Evolutionary conservation across 1,140 invertebrate species (phyloP), one percentile per base, ranked within the genome.

Genomic region (Diploscapter pachys): DNA sequence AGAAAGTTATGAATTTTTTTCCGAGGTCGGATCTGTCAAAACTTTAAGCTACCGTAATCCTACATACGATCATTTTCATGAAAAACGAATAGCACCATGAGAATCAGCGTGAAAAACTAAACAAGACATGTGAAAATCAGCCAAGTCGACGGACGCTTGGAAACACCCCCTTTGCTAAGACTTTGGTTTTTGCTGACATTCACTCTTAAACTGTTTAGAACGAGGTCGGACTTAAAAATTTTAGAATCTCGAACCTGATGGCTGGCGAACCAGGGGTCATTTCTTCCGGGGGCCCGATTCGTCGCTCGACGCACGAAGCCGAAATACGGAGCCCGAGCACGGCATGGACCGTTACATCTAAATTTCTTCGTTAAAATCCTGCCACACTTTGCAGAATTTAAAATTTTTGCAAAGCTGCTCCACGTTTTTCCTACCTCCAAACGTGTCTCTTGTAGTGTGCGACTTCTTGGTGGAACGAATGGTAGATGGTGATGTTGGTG

Each of bases 381-480:
- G 57, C 13, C 13, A 59, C 57, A 59, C 9, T 31, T 31, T 31
- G 31, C 31, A 31, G 9, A 59, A 59, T 9, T 11, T 59, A 59
- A 59, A 59, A 13, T 59, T 59, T 9, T 59, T 59, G 31, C 57
- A 59, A 59, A 31, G 57, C 57, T 59, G 57, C 13, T 9, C 9
- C 57, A 59, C 57, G 31, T 59, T 59, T 59, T 59, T 59, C 61
- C 50, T 4, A 72, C 71, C 75, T 79, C 89, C 89, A 89, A 90
- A 93, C 93, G 86, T 98, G 95, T 61, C 91, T 91, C 86, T 92
- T 83, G 64, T 84, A 86, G 13, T 80, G 89, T 81, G 95, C 96
- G 4, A 96, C 94, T 88, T 96, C 94, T 81, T 92, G 92, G 83
- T 95, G 91, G 82, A 96, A 96, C 57, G 86, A 88, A 82, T 96